Percentiles rank a stretch among this genome's conserved stretches.
Conservation (phyloP, 2,888 invertebrate species). For the Thera obeliscata region DNA sequence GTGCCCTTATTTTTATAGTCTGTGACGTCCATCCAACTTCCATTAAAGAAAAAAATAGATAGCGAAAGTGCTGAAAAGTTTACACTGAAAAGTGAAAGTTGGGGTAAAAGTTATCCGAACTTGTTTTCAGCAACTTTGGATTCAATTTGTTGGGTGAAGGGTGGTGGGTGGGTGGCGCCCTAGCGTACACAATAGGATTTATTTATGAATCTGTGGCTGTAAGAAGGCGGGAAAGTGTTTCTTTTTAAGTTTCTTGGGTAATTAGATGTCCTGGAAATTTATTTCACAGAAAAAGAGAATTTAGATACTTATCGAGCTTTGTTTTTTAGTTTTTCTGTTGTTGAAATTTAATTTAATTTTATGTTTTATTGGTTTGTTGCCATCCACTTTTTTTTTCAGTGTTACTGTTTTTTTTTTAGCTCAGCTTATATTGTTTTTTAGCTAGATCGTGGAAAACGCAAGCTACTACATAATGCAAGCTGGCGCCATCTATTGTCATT, state of each 20-base stretch:
- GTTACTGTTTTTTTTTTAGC: no score
- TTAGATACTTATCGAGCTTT: no score
- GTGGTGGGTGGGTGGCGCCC: slow-evolving; percentile 43
- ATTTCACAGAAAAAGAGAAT: neutral
- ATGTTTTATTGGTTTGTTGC: no score
- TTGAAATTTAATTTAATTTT: no score
- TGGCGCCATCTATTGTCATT: slow-evolving; percentile 46
- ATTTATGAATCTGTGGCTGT: slow-evolving; percentile 53
- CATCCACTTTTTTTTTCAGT: no score
- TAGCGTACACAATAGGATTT: slow-evolving; percentile 52
- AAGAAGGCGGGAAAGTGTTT: slow-evolving; percentile 49
- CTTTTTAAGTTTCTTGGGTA: slow-evolving; percentile 31
- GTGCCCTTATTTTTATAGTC: no score
- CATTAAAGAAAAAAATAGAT: slow-evolving; percentile 50
- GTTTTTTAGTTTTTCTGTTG: no score
- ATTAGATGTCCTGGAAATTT: neutral
- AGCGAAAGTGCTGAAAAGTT: slow-evolving; percentile 77
- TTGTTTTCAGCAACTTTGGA: slow-evolving; percentile 78
- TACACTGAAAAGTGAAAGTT: slow-evolving; percentile 73
- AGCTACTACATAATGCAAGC: neutral
- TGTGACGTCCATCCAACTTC: neutral
- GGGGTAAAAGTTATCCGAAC: slow-evolving; percentile 71
- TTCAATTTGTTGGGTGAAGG: slow-evolving; percentile 67
- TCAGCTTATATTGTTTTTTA: no score
- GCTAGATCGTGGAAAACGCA: no score